Evolutionary conservation across 2,888 invertebrate species (phyloP).

Genomic region (Neoscelio sp.): DNA sequence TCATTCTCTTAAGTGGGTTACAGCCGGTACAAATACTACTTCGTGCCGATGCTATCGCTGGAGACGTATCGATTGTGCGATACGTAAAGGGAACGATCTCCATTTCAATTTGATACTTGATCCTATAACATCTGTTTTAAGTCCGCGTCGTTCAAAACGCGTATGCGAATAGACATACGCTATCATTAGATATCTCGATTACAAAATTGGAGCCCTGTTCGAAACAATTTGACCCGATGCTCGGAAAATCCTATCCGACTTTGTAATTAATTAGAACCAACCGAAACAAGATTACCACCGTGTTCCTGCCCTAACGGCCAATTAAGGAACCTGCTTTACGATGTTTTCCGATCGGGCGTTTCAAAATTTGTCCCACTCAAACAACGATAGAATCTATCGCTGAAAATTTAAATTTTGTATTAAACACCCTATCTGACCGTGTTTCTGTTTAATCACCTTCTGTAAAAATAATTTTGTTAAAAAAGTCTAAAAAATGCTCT

Average conservation of each 20-base stretch:
- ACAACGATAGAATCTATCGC: no score
- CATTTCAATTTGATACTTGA: conserved; percentile 1
- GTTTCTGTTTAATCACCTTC: no score
- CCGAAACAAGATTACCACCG: no score
- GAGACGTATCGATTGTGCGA: background rate
- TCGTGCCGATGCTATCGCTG: background rate
- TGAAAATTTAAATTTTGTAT: no score
- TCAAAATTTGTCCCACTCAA: no score
- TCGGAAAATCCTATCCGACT: background rate
- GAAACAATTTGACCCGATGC: background rate
- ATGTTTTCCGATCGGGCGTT: no score
- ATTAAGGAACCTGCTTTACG: no score
- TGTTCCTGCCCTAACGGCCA: no score
- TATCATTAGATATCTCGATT: background rate
- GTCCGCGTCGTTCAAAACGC: background rate
- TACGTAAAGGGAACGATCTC: background rate
- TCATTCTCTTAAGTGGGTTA: conserved; percentile 64
- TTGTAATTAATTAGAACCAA: background rate
- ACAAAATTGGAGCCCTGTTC: background rate
- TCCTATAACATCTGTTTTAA: conserved; percentile 1
- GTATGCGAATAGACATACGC: no score
- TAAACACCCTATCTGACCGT: no score
- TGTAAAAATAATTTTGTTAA: no score
- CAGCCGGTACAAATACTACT: background rate
- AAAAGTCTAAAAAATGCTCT: no score